A percentile compares a stretch with the other conserved stretches of the same genome.
These are phyloP conservation scores for Raillietiella orientalis DNA, from an alignment of 2,888 invertebrate species.

Conservation along the genomic window DNA sequence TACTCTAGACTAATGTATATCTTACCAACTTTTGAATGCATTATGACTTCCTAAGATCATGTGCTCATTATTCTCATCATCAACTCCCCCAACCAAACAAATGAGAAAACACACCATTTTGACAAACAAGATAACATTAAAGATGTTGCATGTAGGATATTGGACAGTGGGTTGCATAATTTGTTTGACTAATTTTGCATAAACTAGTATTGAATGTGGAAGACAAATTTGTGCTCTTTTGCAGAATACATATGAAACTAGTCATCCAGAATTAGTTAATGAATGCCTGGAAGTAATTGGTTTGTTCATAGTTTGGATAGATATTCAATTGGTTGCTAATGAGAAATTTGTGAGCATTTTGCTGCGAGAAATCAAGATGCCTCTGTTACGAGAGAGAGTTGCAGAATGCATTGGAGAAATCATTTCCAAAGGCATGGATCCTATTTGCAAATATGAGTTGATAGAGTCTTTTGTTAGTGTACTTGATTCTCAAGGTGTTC, in stretches of 20 bases:
- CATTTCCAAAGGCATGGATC: constrained; percentile 22
- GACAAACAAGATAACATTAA: too few species aligned
- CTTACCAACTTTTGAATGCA: too few species aligned
- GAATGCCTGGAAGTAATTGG: constrained; percentile 19
- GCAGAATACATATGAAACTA: constrained; percentile 14
- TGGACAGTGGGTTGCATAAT: too few species aligned
- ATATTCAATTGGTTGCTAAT: constrained; percentile 20
- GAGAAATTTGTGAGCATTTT: constrained; percentile 18
- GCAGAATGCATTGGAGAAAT: constrained; percentile 19
- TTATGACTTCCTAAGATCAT: too few species aligned
- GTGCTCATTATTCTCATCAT: too few species aligned
- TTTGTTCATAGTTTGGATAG: constrained; percentile 22
- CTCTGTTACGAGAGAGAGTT: constrained; percentile 14
- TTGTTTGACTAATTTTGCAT: too few species aligned
- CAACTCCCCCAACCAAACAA: too few species aligned
- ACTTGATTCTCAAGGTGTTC: constrained; percentile 13
- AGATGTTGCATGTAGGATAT: too few species aligned
- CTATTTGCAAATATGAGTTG: constrained; percentile 17
- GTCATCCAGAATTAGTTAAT: constrained; percentile 12
- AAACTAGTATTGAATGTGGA: constrained; percentile 4
- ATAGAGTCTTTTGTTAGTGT: constrained; percentile 16
- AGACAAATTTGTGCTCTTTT: constrained; percentile 6
- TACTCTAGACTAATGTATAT: too few species aligned
- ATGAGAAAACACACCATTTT: too few species aligned
- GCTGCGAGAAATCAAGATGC: constrained; percentile 12